These are phyloP conservation scores for Garra rufa DNA, from an alignment of 2,113 vertebrate species.

Conservation along the genomic window DNA sequence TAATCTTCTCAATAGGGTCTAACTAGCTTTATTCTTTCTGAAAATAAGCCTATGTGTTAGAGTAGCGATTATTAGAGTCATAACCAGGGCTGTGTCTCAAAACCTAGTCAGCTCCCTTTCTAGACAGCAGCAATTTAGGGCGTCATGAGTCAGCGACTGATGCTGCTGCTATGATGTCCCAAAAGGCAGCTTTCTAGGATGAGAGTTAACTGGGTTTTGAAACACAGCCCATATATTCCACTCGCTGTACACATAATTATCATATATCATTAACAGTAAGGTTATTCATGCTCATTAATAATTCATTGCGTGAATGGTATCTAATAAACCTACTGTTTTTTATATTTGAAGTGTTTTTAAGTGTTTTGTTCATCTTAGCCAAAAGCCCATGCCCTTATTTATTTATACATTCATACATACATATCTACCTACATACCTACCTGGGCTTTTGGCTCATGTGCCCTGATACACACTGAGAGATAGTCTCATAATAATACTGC, in stretches of 20 bases:
- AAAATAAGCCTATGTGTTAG: background rate
- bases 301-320: background rate
- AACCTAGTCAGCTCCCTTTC: slow-evolving; percentile 6
- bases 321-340: background rate
- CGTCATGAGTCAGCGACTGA: background rate
- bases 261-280: background rate
- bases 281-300: background rate
- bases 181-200: background rate
- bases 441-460: background rate
- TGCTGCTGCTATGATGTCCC: background rate
- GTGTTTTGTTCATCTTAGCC: background rate
- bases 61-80: slow-evolving; percentile 14
- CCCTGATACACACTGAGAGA: background rate
- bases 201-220: background rate
- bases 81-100: background rate
- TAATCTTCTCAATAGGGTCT: background rate
- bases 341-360: background rate
- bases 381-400: background rate
- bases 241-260: background rate
- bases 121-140: slow-evolving; percentile 7
- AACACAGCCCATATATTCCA: background rate
- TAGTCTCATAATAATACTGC: background rate
- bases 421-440: too few species aligned
- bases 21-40: background rate
- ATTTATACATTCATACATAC: too few species aligned